phyloP scores from a whole-genome alignment of 2,797 vertebrate genomes.

The Tenualosa ilisha region DNA sequence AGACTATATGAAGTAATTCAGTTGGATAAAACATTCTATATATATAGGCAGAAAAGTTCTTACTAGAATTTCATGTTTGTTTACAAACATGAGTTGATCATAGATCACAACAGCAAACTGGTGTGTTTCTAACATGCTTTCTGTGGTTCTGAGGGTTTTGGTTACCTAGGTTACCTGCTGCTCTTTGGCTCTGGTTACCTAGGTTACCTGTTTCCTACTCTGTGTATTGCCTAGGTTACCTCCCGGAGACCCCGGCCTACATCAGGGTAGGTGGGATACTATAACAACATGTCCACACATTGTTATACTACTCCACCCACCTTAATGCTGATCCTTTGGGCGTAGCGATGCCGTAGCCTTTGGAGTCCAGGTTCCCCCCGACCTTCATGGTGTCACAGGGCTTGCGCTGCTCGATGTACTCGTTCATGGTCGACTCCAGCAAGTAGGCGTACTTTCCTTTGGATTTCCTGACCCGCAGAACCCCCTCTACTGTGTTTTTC shows the following conservation, averaged over 20 bases:
- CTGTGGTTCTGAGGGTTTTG: slow-evolving; percentile 8
- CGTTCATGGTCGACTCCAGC: slow-evolving; percentile 98
- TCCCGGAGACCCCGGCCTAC: slow-evolving; percentile 62
- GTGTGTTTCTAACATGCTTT: slow-evolving; percentile 11
- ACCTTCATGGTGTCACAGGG: slow-evolving; percentile 99
- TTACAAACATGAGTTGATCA: slow-evolving; percentile 21
- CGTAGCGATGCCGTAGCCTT: slow-evolving; percentile 97
- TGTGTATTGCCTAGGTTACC: slow-evolving; percentile 54
- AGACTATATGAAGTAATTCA: neutral
- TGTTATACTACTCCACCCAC: slow-evolving; percentile 99
- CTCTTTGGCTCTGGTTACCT: slow-evolving; percentile 32
- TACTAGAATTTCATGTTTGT: neutral
- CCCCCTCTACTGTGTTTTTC: slow-evolving; percentile 95
- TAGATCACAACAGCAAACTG: neutral
- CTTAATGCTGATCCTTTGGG: slow-evolving; percentile 99
- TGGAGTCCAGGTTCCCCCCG: slow-evolving; percentile 98
- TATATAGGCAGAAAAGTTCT: neutral
- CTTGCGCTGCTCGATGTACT: slow-evolving; percentile 98
- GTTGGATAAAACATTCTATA: neutral
- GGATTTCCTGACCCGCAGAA: slow-evolving; percentile 92
- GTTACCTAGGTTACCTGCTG: slow-evolving; percentile 37
- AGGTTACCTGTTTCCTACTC: slow-evolving; percentile 41
- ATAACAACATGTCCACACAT: slow-evolving; percentile 97
- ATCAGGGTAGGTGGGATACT: slow-evolving; percentile 99
- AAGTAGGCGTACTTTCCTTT: slow-evolving; percentile 98